Conservation (phyloP, 2,797 vertebrate genomes). For the Cryptoblepharus egeriae region DNA sequence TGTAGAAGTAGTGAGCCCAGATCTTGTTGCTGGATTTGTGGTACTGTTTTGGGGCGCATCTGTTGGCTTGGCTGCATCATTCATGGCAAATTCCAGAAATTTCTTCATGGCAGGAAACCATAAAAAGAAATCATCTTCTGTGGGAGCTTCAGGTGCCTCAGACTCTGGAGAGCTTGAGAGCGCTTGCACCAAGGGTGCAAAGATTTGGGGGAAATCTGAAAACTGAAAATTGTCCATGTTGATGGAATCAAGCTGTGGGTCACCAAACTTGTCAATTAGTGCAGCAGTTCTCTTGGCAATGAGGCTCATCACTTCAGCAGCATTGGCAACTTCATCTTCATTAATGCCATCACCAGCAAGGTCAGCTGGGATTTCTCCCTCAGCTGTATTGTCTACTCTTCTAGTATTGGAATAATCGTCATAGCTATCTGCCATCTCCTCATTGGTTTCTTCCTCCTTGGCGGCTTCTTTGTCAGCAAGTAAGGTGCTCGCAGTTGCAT, state of each 20-base stretch:
- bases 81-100: not conserved
- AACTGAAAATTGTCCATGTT: constrained; percentile 25
- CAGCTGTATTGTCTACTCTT: not conserved
- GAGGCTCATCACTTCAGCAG: not conserved
- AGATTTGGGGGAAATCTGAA: constrained; percentile 19
- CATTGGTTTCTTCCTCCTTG: not conserved
- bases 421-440: not conserved
- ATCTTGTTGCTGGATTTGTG: not conserved
- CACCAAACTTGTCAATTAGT: not conserved
- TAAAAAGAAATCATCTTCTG: constrained; percentile 11
- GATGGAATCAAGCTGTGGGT: not conserved
- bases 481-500: not conserved
- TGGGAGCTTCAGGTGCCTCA: not conserved
- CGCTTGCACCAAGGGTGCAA: constrained; percentile 17
- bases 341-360: not conserved
- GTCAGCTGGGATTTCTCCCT: not conserved
- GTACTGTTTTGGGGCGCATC: not conserved
- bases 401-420: not conserved
- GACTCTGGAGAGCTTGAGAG: not conserved
- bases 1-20: not conserved
- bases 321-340: not conserved
- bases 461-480: not conserved
- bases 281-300: constrained; percentile 5
- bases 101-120: constrained; percentile 28
- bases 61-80: not conserved